Percentiles rank a stretch among this genome's conserved stretches.
phyloP scores from a whole-genome alignment of 2,888 invertebrate genomes.

The Eilema griseolum region DNA sequence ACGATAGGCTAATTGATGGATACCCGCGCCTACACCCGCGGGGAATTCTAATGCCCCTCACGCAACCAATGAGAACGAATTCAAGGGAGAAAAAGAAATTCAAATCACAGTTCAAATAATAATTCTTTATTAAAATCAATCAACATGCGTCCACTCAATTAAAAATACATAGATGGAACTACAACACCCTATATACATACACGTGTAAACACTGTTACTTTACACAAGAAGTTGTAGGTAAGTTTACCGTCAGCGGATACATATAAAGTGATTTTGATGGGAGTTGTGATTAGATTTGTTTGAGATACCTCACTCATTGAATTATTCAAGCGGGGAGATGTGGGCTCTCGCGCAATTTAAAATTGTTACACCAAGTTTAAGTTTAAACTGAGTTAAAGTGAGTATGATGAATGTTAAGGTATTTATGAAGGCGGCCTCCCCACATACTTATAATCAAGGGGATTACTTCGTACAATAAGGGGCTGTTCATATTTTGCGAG shows the following conservation, averaged over 20 bases:
- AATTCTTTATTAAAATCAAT: neutral
- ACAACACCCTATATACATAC: neutral
- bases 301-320: slow-evolving; percentile 67
- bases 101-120: neutral
- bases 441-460: slow-evolving; percentile 30
- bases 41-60: too few relatives aligned
- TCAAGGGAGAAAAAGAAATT: too few relatives aligned
- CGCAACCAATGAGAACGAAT: too few relatives aligned
- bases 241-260: slow-evolving; percentile 46
- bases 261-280: slow-evolving; percentile 62
- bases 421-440: slow-evolving; percentile 49
- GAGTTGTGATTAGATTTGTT: slow-evolving; percentile 74
- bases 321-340: slow-evolving; percentile 67
- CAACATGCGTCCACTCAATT: neutral
- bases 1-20: too few relatives aligned
- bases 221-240: slow-evolving; percentile 36
- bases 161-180: slow-evolving; percentile 9
- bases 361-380: slow-evolving; percentile 67
- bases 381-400: slow-evolving; percentile 64
- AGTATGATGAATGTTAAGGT: slow-evolving; percentile 64
- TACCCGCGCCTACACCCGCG: too few relatives aligned
- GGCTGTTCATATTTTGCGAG: slow-evolving; percentile 9
- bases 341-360: slow-evolving; percentile 62
- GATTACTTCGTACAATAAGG: slow-evolving; percentile 25
- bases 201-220: slow-evolving; percentile 30